A percentile compares a stretch with the other conserved stretches of the same genome.
Evolutionary conservation across 2,797 vertebrate species (phyloP).

Genomic region (Carcharodon carcharias): DNA sequence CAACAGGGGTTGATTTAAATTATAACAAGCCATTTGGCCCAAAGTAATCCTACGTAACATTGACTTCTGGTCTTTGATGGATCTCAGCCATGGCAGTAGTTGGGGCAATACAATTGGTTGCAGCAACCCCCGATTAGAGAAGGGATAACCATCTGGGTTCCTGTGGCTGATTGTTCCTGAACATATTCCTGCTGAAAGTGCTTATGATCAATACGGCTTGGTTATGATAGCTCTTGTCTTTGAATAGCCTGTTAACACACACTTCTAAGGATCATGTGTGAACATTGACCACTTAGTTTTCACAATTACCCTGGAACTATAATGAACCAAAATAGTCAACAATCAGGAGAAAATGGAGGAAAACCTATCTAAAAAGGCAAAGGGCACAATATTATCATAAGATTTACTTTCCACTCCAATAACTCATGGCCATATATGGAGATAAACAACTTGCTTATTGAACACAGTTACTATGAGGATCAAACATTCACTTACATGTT

Average conservation of each 20-base stretch:
- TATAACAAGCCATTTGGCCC: too few relatives aligned
- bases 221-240: background rate
- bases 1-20: background rate
- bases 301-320: background rate
- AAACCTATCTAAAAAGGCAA: background rate
- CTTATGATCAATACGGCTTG: background rate
- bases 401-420: background rate
- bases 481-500: conserved; percentile 72
- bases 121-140: background rate
- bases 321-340: background rate
- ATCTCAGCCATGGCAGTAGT: background rate
- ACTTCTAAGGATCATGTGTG: background rate
- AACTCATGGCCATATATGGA: background rate
- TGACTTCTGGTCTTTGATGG: background rate
- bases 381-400: background rate
- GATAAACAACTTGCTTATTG: background rate
- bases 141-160: background rate
- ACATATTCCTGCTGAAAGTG: background rate
- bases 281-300: background rate
- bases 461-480: background rate
- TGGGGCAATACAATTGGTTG: background rate
- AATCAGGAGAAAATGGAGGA: background rate
- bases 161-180: background rate
- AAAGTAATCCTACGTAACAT: background rate
- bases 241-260: background rate